Conservation (phyloP, 2,888 invertebrate species). For the Lordiphosa andalusiaca region DNA sequence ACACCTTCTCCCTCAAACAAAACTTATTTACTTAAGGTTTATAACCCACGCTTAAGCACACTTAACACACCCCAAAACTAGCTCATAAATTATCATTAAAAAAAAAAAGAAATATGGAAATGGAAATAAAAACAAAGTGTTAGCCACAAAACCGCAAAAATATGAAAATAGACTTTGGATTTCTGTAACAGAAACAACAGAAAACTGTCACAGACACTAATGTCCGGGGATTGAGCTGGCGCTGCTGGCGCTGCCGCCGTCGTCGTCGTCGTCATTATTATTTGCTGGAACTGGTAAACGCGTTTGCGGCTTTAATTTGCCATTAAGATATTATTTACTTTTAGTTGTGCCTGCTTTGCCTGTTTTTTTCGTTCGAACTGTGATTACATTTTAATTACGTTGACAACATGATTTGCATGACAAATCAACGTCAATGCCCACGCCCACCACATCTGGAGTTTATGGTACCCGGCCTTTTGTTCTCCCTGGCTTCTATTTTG, state of each 20-base stretch:
- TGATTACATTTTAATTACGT: slow-evolving; percentile 71
- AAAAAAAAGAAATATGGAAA: too few relatives aligned
- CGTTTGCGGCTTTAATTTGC: slow-evolving; percentile 72
- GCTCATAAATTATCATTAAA: slow-evolving; percentile 52
- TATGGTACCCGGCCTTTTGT: not conserved
- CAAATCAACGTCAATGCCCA: slow-evolving; percentile 50
- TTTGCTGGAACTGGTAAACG: slow-evolving; percentile 43
- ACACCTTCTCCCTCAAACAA: not conserved
- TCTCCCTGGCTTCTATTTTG: slow-evolving; percentile 44
- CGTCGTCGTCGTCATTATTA: too few relatives aligned
- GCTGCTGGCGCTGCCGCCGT: slow-evolving; percentile 3
- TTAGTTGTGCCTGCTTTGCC: slow-evolving; percentile 37
- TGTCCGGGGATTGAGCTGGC: slow-evolving; percentile 12
- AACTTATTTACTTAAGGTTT: slow-evolving; percentile 1
- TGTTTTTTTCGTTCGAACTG: slow-evolving; percentile 12
- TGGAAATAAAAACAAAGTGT: slow-evolving; percentile 31
- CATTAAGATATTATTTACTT: slow-evolving; percentile 68
- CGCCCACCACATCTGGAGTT: slow-evolving; percentile 7
- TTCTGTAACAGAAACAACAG: slow-evolving; percentile 16
- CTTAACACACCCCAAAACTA: slow-evolving; percentile 41
- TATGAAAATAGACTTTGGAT: slow-evolving; percentile 47
- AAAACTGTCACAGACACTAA: too few relatives aligned
- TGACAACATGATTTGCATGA: slow-evolving; percentile 71
- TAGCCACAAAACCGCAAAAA: slow-evolving; percentile 55
- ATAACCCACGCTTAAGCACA: slow-evolving; percentile 13